A percentile compares a stretch with the other conserved stretches of the same genome.
Evolutionary conservation across 2,888 invertebrate genomes (phyloP).

Genomic region (Neoaliturus tenellus): DNA sequence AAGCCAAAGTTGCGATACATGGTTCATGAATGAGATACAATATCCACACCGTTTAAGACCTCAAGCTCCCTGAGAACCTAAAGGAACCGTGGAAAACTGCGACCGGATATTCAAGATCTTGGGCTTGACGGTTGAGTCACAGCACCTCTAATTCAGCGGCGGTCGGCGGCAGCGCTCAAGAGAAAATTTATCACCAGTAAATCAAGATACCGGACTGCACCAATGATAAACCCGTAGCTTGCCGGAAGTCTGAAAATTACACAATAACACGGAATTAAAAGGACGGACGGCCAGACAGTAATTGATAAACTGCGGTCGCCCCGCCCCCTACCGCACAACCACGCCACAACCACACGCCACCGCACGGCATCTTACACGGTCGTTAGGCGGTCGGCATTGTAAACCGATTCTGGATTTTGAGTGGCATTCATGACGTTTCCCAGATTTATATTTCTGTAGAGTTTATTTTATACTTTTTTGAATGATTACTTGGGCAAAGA

Average conservation of each 20-base stretch:
- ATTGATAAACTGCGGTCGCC: background rate
- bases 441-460: too few species aligned
- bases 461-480: too few species aligned
- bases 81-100: background rate
- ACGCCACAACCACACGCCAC: too few species aligned
- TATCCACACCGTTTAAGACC: too few species aligned
- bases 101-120: background rate
- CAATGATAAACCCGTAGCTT: background rate
- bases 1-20: too few species aligned
- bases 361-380: background rate
- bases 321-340: background rate
- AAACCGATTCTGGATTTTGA: too few species aligned
- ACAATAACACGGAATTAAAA: conserved; percentile 5
- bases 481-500: too few species aligned
- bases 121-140: background rate
- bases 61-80: too few species aligned
- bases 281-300: background rate
- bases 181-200: background rate
- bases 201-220: background rate
- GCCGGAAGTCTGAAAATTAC: background rate
- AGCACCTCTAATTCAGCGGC: background rate
- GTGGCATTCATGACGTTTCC: too few species aligned
- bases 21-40: too few species aligned
- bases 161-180: background rate
- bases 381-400: too few species aligned